Evolutionary conservation across 1,140 invertebrate species (phyloP), one percentile per base, ranked within the genome.

Genomic region (Elymnias hypermnestra): DNA sequence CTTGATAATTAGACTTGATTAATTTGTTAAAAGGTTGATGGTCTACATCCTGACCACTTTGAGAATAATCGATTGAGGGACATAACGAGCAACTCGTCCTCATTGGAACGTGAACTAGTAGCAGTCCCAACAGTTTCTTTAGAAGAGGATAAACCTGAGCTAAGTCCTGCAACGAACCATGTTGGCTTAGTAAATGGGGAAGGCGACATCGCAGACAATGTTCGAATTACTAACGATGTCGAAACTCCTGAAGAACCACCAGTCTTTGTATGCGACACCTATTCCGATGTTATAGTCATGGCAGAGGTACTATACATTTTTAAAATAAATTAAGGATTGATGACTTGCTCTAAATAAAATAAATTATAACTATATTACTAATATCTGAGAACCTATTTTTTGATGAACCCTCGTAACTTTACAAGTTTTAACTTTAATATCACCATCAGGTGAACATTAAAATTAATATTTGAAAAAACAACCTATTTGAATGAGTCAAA

Each of bases 61-160:
- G 72, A 66, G 10, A 38, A 63, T 39, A 37, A 29, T 8, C 29
- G 40, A 4, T 40, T 69, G 0, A 61, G 62, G 10, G 72, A 69
- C 39, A 47, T 68, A 7, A 56, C 75, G 15, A 73, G 69, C 51
- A 69, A 62, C 25, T 82, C 77, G 0, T 77, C 74, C 1, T 82
- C 77, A 0, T 47, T 83, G 25, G 78, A 83, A 48, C 61, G 78
- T 0, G 78, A 83, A 31, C 56, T 77, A 19, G 61, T 40, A 7
- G 36, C 50, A 0, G 19, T 39, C 9, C 41, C 51, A 21, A 33
- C 29, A 6, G 29, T 15, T 8, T 17, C 29, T 2, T 15, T 42
- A 12, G 45, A 39, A 3, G 8, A 23, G 7, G 36, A 38, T 8
- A 43, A 53, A 6, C 10, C 26, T 12, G 26, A 46, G 43, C 15